Evolutionary conservation across 2,113 vertebrate genomes (phyloP).

Genomic region (Mixornis gularis): DNA sequence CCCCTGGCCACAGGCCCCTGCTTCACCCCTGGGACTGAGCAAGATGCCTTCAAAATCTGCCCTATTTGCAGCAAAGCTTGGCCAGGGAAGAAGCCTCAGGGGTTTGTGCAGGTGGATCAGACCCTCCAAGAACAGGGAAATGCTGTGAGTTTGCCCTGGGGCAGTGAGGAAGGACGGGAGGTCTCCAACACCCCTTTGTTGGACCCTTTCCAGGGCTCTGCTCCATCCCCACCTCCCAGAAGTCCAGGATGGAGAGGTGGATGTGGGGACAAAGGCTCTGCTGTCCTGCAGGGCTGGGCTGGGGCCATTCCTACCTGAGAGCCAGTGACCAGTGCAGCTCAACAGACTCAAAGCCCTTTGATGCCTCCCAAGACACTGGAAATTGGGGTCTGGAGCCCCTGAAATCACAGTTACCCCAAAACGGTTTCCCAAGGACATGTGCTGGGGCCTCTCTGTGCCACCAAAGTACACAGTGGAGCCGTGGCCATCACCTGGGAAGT

Average conservation of each 20-base stretch:
- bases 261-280: rapidly evolving
- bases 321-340: neutral
- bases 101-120: neutral
- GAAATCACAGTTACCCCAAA: neutral
- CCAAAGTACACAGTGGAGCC: rapidly evolving
- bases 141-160: rapidly evolving
- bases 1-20: neutral
- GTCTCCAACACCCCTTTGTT: too few species aligned
- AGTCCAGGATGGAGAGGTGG: neutral
- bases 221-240: neutral
- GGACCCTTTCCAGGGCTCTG: neutral
- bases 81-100: neutral
- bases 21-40: too few species aligned
- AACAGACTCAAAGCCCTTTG: neutral
- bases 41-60: neutral
- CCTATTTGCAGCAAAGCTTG: neutral
- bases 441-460: too few species aligned
- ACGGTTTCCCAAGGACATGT: rapidly evolving
- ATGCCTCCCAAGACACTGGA: neutral
- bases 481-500: too few species aligned
- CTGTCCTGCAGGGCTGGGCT: neutral
- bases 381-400: neutral
- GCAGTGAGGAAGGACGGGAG: neutral
- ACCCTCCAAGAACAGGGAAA: neutral
- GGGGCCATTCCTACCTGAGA: neutral